Conservation (phyloP, 2,113 vertebrate genomes). For the Zosterops hypoxanthus region DNA sequence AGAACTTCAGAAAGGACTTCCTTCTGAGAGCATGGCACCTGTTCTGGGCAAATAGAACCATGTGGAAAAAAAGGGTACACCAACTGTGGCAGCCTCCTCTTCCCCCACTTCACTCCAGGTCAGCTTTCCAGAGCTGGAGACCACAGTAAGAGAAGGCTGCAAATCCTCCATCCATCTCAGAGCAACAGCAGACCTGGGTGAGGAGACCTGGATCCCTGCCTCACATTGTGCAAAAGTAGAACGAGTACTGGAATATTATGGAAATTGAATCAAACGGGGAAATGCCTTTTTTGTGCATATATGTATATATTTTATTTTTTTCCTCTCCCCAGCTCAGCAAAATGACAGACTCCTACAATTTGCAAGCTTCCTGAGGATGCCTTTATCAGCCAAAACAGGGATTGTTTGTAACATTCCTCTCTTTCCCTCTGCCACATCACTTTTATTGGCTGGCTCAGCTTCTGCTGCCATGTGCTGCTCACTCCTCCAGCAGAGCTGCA, state of each 20-base stretch:
- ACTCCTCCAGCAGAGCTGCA: background rate
- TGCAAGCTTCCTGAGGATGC: slow-evolving; percentile 33
- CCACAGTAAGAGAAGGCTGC: background rate
- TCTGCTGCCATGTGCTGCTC: background rate
- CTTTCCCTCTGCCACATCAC: background rate
- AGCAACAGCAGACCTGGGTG: background rate
- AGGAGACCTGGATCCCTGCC: background rate
- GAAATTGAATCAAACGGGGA: background rate
- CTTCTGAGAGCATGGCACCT: background rate
- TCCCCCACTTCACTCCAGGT: background rate
- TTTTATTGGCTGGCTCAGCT: slow-evolving; percentile 16
- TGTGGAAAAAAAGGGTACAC: background rate
- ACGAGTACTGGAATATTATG: background rate
- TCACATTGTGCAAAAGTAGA: background rate
- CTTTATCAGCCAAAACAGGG: slow-evolving; percentile 39
- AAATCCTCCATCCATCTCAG: background rate
- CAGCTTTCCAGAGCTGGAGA: background rate
- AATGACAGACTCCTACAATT: background rate
- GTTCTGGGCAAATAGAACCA: background rate
- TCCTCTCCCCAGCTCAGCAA: background rate
- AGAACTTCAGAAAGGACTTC: background rate
- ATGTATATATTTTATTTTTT: too few relatives aligned
- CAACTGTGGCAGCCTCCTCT: background rate
- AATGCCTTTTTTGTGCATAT: background rate
- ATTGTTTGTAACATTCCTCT: slow-evolving; percentile 9